Evolutionary conservation across 92 coral and sea anemone genomes (phyloP).

Genomic region (Palythoa caribaeorum): DNA sequence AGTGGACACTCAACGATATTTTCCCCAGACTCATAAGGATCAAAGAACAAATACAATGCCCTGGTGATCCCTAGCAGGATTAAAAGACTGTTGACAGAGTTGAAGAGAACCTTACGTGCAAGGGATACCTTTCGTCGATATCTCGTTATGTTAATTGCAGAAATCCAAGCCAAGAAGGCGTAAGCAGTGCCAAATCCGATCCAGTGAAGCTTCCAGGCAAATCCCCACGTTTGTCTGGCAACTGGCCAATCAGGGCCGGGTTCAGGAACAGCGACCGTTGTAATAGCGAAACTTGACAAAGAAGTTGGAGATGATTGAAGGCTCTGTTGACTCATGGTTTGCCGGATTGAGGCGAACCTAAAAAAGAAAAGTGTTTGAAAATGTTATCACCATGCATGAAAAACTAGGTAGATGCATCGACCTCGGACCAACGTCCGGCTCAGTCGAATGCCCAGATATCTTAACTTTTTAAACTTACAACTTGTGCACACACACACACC

Average conservation of each 20-base stretch:
- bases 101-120: slow-evolving; percentile 67
- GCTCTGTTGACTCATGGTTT: too few relatives aligned
- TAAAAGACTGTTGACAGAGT: slow-evolving; percentile 78
- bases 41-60: slow-evolving; percentile 75
- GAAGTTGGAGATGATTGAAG: background rate
- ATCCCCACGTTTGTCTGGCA: slow-evolving; percentile 80
- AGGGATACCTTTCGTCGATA: slow-evolving; percentile 41
- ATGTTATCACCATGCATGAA: too few relatives aligned
- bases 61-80: slow-evolving; percentile 74
- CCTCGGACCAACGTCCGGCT: too few relatives aligned
- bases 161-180: slow-evolving; percentile 69
- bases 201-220: slow-evolving; percentile 83
- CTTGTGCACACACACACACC: too few relatives aligned
- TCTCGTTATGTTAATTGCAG: slow-evolving; percentile 64
- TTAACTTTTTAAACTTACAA: too few relatives aligned
- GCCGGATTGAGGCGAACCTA: too few relatives aligned
- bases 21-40: slow-evolving; percentile 82
- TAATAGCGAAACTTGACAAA: background rate
- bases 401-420: too few relatives aligned
- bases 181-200: slow-evolving; percentile 80
- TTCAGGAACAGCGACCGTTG: slow-evolving; percentile 66
- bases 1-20: slow-evolving; percentile 64
- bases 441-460: too few relatives aligned
- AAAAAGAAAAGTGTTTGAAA: too few relatives aligned
- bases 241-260: slow-evolving; percentile 91